Conservation (phyloP, 2,797 vertebrate species). For the Artibeus jamaicensis region DNA sequence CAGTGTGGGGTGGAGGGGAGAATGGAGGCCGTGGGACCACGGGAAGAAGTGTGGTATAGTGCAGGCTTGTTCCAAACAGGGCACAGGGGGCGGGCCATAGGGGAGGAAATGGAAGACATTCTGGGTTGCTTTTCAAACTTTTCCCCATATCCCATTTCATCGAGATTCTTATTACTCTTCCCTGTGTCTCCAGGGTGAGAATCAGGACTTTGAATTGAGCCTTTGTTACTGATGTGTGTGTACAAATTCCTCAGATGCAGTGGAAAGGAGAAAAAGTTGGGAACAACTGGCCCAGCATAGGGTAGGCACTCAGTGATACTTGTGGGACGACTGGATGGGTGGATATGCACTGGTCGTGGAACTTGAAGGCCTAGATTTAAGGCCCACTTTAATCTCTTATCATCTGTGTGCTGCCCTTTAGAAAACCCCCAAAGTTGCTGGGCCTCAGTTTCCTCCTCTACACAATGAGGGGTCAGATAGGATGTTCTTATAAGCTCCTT, state of each 20-base stretch:
- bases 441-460: background rate
- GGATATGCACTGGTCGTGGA: background rate
- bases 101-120: background rate
- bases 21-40: background rate
- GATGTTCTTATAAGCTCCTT: slow-evolving; percentile 6
- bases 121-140: background rate
- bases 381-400: background rate
- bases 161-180: background rate
- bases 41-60: background rate
- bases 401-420: background rate
- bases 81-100: background rate
- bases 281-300: background rate
- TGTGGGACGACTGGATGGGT: background rate
- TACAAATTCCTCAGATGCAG: background rate
- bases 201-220: background rate
- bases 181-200: background rate
- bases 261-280: background rate
- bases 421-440: background rate
- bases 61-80: background rate
- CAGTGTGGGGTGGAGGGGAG: background rate
- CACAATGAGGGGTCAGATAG: background rate
- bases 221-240: background rate
- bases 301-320: background rate
- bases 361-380: background rate
- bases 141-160: background rate